These are phyloP conservation scores for Asteroscopus sphinx DNA, from an alignment of 2,888 invertebrate species.

Conservation along the genomic window DNA sequence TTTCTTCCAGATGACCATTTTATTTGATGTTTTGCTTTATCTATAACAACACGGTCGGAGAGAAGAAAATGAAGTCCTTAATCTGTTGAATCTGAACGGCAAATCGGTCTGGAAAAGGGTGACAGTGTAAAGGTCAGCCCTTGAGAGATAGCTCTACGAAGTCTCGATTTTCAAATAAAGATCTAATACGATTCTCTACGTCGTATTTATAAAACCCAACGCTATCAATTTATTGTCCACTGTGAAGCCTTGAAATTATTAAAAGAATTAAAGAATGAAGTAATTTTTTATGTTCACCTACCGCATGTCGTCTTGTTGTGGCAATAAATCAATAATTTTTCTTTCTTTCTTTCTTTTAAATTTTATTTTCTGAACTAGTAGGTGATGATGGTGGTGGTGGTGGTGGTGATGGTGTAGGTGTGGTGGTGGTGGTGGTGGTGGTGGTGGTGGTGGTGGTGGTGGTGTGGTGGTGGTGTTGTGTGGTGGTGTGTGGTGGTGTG, in stretches of 20 bases:
- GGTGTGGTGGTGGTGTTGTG: too few relatives aligned
- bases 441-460: too few relatives aligned
- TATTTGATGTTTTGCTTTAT: slow-evolving; percentile 3
- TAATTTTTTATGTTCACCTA: too few relatives aligned
- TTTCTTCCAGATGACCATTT: neutral
- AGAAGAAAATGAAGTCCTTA: slow-evolving; percentile 43
- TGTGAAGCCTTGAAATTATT: neutral
- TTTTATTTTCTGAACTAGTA: too few relatives aligned
- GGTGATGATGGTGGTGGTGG: too few relatives aligned
- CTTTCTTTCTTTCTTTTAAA: too few relatives aligned
- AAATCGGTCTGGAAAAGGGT: slow-evolving; percentile 51
- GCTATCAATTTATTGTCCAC: neutral
- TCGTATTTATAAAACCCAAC: slow-evolving; percentile 23
- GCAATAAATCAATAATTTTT: too few relatives aligned
- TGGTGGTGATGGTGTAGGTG: too few relatives aligned
- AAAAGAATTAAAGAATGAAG: too few relatives aligned
- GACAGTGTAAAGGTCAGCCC: slow-evolving; percentile 51
- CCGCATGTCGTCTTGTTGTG: too few relatives aligned
- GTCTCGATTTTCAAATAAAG: slow-evolving; percentile 44
- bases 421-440: too few relatives aligned
- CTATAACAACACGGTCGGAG: slow-evolving; percentile 19
- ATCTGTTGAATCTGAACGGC: slow-evolving; percentile 46
- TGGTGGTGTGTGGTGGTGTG: too few relatives aligned
- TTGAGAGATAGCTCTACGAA: slow-evolving; percentile 36
- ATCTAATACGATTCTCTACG: slow-evolving; percentile 25